Conservation (phyloP, 2,888 invertebrate species). For the Boloria euphrosyne region DNA sequence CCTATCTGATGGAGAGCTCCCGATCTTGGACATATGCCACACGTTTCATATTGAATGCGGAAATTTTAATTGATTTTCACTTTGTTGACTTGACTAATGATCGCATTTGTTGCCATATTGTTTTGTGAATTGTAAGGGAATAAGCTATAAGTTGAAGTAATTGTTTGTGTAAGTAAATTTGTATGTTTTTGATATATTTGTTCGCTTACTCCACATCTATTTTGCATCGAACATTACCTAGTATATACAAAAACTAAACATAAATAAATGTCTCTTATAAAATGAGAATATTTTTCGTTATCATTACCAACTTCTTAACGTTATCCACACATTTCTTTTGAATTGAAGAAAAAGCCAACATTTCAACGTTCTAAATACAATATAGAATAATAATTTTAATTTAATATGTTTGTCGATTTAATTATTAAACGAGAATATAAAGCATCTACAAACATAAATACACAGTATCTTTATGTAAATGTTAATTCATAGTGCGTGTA, state of each 20-base stretch:
- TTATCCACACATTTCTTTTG: too few species aligned
- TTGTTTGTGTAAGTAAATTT: background rate
- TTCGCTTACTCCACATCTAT: too few species aligned
- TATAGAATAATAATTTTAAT: background rate
- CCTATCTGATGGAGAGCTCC: slow-evolving; percentile 55
- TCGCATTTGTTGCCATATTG: background rate
- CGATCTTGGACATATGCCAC: slow-evolving; percentile 33
- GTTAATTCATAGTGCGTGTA: slow-evolving; percentile 31
- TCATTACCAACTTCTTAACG: too few species aligned
- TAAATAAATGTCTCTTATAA: too few species aligned
- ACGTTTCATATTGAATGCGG: slow-evolving; percentile 22
- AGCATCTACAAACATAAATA: slow-evolving; percentile 1
- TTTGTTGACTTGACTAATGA: slow-evolving; percentile 1
- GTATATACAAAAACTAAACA: too few species aligned
- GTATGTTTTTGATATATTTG: too few species aligned
- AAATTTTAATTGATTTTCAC: slow-evolving; percentile 19
- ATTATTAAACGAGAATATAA: background rate
- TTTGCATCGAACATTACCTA: too few species aligned
- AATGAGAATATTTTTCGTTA: too few species aligned
- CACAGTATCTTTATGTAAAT: slow-evolving; percentile 10
- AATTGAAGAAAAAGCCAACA: too few species aligned
- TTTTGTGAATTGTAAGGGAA: background rate
- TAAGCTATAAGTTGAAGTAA: background rate
- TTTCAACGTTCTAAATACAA: too few species aligned
- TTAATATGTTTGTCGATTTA: background rate